These are phyloP conservation scores for Bombylius discolor DNA, from an alignment of 2,888 invertebrate species.

Conservation along the genomic window DNA sequence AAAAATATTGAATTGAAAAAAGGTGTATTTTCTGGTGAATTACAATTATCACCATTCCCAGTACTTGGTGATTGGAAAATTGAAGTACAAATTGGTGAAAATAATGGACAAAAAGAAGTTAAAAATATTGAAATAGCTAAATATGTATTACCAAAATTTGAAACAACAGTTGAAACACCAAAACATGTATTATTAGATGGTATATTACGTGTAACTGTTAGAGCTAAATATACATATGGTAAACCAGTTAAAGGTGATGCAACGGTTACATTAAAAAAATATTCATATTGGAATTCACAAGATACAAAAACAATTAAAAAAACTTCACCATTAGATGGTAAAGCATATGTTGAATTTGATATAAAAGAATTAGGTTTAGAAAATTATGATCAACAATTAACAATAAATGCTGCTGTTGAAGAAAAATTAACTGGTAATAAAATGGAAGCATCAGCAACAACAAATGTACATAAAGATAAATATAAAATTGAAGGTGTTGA, in stretches of 20 bases:
- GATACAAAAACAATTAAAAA: constrained; percentile 42
- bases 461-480: constrained; percentile 63
- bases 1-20: constrained; percentile 44
- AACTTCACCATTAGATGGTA: constrained; percentile 52
- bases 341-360: constrained; percentile 58
- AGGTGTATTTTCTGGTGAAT: constrained; percentile 59
- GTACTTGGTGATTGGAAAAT: constrained; percentile 78
- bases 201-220: constrained; percentile 57
- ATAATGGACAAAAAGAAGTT: constrained; percentile 1
- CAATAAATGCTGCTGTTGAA: constrained; percentile 63
- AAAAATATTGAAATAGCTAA: constrained; percentile 53
- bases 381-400: constrained; percentile 23
- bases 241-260: constrained; percentile 76
- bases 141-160: constrained; percentile 80
- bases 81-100: constrained; percentile 31
- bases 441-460: constrained; percentile 61
- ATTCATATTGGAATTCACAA: not conserved
- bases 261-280: constrained; percentile 56
- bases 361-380: constrained; percentile 60
- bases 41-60: constrained; percentile 61
- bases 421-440: constrained; percentile 72
- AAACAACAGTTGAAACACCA: constrained; percentile 66
- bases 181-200: constrained; percentile 66
- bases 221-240: constrained; percentile 73
- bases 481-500: constrained; percentile 65